Evolutionary conservation across 2,797 vertebrate genomes (phyloP).

Genomic region (Bufotes viridis): DNA sequence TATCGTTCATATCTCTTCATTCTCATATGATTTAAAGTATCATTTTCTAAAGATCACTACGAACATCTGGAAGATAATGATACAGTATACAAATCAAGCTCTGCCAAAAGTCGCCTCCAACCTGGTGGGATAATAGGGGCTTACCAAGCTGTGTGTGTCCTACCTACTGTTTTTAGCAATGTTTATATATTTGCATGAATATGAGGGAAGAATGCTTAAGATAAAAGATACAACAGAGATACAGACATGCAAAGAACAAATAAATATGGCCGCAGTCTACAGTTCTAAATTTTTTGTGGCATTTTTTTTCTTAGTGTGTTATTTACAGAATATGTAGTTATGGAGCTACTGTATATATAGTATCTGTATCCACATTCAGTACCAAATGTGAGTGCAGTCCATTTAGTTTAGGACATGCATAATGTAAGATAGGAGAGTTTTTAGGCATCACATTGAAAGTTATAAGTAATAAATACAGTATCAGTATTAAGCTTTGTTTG

Average conservation of each 20-base stretch:
- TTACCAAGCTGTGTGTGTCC: background rate
- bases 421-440: too few species aligned
- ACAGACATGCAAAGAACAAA: background rate
- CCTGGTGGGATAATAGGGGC: constrained; percentile 32
- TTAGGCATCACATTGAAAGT: too few species aligned
- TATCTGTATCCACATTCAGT: too few species aligned
- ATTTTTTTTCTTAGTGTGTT: background rate
- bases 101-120: constrained; percentile 17
- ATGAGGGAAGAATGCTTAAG: background rate
- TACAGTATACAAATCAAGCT: constrained; percentile 13
- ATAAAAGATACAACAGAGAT: background rate
- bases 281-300: background rate
- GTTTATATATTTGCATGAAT: background rate
- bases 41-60: background rate
- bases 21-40: background rate
- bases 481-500: too few species aligned
- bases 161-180: background rate
- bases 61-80: constrained; percentile 41
- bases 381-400: too few species aligned
- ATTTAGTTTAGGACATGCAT: too few species aligned
- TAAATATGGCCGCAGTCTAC: background rate
- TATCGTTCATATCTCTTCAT: background rate
- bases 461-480: too few species aligned
- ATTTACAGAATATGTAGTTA: too few species aligned
- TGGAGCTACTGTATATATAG: too few species aligned